phyloP scores from a whole-genome alignment of 2,888 invertebrate species.

The Caenorhabditis imperialis region DNA sequence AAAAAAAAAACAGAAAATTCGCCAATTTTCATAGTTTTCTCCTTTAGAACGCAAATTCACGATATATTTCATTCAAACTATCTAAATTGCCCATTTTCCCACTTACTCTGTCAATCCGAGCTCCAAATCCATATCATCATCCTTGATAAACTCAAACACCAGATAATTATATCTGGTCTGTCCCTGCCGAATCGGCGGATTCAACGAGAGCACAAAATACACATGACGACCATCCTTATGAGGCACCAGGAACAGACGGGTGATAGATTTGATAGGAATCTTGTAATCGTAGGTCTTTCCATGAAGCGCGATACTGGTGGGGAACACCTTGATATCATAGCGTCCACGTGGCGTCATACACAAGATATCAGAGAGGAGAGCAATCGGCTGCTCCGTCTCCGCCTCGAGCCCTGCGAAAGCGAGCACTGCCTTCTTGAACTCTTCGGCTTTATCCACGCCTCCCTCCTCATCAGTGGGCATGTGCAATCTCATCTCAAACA shows the following conservation, averaged over 20 bases:
- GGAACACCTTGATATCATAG: constrained; percentile 95
- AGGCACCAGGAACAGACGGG: constrained; percentile 92
- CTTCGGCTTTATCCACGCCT: constrained; percentile 89
- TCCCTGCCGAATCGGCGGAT: constrained; percentile 99
- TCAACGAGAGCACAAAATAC: constrained; percentile 95
- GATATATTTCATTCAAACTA: no score
- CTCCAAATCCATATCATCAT: constrained; percentile 92
- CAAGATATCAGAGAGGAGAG: constrained; percentile 94
- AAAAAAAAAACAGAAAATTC: constrained; percentile 29
- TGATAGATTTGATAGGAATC: constrained; percentile 96
- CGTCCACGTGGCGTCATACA: constrained; percentile 98
- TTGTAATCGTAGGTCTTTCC: constrained; percentile 99
- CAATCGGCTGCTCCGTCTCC: constrained; percentile 95
- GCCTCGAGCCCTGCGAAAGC: constrained; percentile 93
- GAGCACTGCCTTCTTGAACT: constrained; percentile 97
- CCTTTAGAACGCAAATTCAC: no score
- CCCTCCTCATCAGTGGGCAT: constrained; percentile 87
- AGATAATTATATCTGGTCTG: constrained; percentile 98
- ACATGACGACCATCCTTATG: constrained; percentile 98
- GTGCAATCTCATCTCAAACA: constrained; percentile 98
- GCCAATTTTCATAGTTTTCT: neutral
- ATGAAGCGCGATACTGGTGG: constrained; percentile 91
- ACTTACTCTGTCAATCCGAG: constrained; percentile 91
- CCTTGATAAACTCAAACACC: constrained; percentile 92
- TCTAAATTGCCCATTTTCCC: no score